Evolutionary conservation across 2,797 vertebrate species (phyloP), one percentile per base, ranked within the genome.

Genomic region (Sebastes miniatus): DNA sequence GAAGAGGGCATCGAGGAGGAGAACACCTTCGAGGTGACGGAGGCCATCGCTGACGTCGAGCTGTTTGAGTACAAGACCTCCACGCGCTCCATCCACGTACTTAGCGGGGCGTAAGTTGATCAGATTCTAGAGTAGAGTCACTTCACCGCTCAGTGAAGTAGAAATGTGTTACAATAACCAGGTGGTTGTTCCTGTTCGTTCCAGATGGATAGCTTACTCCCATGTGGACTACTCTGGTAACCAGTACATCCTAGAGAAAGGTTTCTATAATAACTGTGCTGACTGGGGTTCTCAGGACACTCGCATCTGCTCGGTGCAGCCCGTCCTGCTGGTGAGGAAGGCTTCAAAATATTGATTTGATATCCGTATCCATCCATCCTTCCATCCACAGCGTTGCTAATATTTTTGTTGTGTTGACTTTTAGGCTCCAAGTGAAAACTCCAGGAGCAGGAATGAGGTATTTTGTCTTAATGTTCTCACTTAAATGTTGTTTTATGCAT

Each of bases 191-290:
- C 6, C 1, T 39, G 34, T 3, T 36, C 22, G 8, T 31, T 22
- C 9, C 84, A 99, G 98, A 12, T 99, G 98, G 98, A 93, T 99
- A 9, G 97, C 95, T 56, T 99, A 99, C 29, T 96, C 97, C 68
- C 96, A 96, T 10, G 96, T 97, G 89, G 97, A 98, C 92, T 99
- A 96, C 94, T 98, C 97, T 0, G 98, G 98, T 0, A 91, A 96
- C 85, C 98, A 99, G 92, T 99, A 96, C 81, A 73, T 99, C 72
- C 89, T 99, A 82, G 98, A 99, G 95, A 99, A 98, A 91, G 98
- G 98, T 0, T 97, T 97, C 86, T 99, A 99, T 82, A 97, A 93
- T 61, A 98, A 67, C 92, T 97, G 93, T 10, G 96, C 96, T 0
- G 98, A 99, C 90, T 99, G 98, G 98, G 98, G 98, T 0, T 94